Conservation (phyloP, 2,113 vertebrate genomes). For the Dicaeum eximium region DNA sequence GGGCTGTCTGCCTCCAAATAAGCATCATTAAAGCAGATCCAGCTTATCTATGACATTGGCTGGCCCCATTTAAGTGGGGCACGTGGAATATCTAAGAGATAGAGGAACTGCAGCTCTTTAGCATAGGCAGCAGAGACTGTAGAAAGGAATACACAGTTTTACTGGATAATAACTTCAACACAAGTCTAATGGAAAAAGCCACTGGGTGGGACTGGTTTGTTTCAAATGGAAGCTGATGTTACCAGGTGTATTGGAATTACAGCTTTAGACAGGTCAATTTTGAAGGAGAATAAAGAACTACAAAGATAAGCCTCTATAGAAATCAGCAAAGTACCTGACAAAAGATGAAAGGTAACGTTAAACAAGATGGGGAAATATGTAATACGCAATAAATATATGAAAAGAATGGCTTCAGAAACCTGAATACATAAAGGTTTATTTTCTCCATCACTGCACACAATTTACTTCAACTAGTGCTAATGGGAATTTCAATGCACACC, state of each 20-base stretch:
- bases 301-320: not conserved
- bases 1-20: not conserved
- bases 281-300: not conserved
- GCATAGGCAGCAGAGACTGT: not conserved
- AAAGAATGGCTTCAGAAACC: slow-evolving; percentile 5
- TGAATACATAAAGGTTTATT: not conserved
- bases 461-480: slow-evolving; percentile 42
- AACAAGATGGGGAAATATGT: slow-evolving; percentile 13
- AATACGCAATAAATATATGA: not conserved
- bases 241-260: not conserved
- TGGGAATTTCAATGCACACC: not conserved
- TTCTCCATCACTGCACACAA: not conserved
- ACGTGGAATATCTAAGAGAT: not conserved
- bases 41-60: not conserved
- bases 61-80: not conserved
- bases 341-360: slow-evolving; percentile 16
- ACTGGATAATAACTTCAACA: not conserved
- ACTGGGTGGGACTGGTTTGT: not conserved
- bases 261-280: slow-evolving; percentile 17
- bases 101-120: not conserved
- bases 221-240: slow-evolving; percentile 1
- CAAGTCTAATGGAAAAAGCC: slow-evolving; percentile 16
- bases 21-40: not conserved
- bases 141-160: not conserved
- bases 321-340: not conserved